Evolutionary conservation across 2,888 invertebrate species (phyloP), one percentile per base, ranked within the genome.

Genomic region (Neoscelio sp.): DNA sequence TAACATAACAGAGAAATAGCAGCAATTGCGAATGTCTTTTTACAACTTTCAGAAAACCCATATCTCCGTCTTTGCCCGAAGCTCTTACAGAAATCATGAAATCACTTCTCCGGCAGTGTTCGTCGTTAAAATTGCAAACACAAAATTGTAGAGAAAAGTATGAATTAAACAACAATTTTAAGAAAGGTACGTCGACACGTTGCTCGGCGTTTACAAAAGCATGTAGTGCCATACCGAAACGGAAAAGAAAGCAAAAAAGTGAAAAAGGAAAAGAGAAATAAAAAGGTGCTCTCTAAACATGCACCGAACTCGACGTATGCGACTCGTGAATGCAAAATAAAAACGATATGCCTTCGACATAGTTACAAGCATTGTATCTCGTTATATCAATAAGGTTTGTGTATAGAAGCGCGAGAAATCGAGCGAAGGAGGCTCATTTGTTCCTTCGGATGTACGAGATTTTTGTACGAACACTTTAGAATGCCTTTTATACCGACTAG

Each of bases 381-480:
- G 83, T 85, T 84, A 82, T 83, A 83, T 84, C 78, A 82, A 80
- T 80, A 84, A 85, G 82, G 77, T 84, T 81, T 76, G 82, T 85
- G 85, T 83, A 84, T 85, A 85, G 50, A 83, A 82, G 68, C 40
- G 75, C 54, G 48, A 79, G 52, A 48, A 68, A 73, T 78, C 76
- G 78, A 76, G 75, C 70, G 80, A 73, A 68, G 64, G 71, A 77
- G 54, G 67, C 62, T 80, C 64, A 58, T 40, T 77, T 58, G 75
- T 74, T 82, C 80, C 68, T 80, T 78, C 56, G 33, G 52, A 52
- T 78, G 80, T 75, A 78, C 83, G 81, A 56, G 58, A 80, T 65
- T 85, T 85, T 83, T 84, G 50, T 84, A 84, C 68, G 81, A 81
- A 84, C 80, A n/a, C 80, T 65, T 68, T 78, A 80, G 78, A 80